Conservation (phyloP, 2,888 invertebrate species). For the Drosophila greeni region DNA sequence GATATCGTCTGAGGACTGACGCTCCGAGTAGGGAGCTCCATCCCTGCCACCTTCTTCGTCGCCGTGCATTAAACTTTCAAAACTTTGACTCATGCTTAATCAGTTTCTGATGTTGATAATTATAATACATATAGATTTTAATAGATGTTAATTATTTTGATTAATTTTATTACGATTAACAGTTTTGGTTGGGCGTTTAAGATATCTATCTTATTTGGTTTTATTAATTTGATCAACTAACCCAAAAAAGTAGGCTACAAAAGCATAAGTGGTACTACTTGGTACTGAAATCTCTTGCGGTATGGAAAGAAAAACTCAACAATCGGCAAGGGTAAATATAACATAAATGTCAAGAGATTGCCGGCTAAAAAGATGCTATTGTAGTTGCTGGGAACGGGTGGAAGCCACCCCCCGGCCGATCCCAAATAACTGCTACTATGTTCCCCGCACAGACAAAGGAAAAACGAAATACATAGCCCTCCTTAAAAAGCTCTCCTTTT, state of each 20-base stretch:
- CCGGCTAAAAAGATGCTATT: constrained; percentile 26
- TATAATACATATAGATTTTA: constrained; percentile 6
- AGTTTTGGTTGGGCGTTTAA: constrained; percentile 1
- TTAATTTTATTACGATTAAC: constrained; percentile 16
- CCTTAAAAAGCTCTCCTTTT: not conserved
- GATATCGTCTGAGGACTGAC: constrained; percentile 77
- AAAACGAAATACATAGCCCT: not conserved
- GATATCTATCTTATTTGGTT: not conserved
- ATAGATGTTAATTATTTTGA: no score
- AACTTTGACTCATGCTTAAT: constrained; percentile 76
- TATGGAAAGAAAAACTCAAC: constrained; percentile 16
- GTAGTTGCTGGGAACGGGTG: constrained; percentile 19
- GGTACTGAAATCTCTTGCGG: constrained; percentile 10
- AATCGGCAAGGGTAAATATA: constrained; percentile 20
- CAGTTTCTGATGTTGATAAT: constrained; percentile 22
- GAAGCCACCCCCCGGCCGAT: constrained; percentile 18
- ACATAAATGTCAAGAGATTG: constrained; percentile 23
- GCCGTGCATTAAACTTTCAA: constrained; percentile 74
- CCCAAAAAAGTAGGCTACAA: constrained; percentile 16
- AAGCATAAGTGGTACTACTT: not conserved
- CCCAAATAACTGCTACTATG: constrained; percentile 8
- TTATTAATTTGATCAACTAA: not conserved
- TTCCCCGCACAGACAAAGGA: constrained; percentile 16
- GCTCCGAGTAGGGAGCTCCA: constrained; percentile 50
- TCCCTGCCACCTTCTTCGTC: constrained; percentile 44